phyloP scores from a whole-genome alignment of 2,888 invertebrate genomes.

The Muschampia plurimacula region DNA sequence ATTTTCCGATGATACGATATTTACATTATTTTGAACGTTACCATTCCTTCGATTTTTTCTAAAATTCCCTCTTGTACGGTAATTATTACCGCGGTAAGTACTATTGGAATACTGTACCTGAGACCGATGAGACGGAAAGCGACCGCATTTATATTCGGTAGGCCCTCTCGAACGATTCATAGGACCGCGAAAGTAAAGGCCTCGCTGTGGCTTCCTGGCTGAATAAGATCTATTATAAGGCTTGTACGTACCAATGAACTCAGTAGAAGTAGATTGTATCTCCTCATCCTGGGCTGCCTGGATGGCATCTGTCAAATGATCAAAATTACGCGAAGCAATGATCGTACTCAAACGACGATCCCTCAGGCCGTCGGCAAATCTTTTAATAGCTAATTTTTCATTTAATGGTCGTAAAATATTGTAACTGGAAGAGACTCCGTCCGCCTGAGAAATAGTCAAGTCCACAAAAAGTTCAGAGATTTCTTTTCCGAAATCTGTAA shows the following conservation, averaged over 20 bases:
- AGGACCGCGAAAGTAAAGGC: not conserved
- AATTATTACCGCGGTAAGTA: not conserved
- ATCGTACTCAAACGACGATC: constrained; percentile 37
- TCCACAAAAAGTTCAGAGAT: constrained; percentile 12
- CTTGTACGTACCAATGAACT: constrained; percentile 4
- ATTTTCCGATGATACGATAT: not conserved
- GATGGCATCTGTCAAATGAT: constrained; percentile 32
- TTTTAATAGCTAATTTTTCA: constrained; percentile 40
- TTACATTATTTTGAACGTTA: constrained; percentile 6
- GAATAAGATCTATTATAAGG: not conserved
- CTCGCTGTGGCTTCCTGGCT: not conserved
- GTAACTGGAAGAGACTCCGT: not conserved
- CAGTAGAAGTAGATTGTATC: not conserved
- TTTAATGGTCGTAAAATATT: constrained; percentile 30
- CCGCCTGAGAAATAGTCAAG: constrained; percentile 14
- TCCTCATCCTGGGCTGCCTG: constrained; percentile 40
- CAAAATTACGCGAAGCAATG: constrained; percentile 38
- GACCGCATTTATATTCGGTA: not conserved
- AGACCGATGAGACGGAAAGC: not conserved
- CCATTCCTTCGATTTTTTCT: not conserved
- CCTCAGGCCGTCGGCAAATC: constrained; percentile 39
- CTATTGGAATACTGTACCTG: not conserved
- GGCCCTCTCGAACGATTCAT: not conserved
- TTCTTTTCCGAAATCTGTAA: constrained; percentile 9
- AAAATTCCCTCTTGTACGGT: not conserved